Percentiles rank a stretch among this genome's conserved stretches.
Conservation (phyloP, 2,888 invertebrate genomes). For the Cancer borealis region DNA sequence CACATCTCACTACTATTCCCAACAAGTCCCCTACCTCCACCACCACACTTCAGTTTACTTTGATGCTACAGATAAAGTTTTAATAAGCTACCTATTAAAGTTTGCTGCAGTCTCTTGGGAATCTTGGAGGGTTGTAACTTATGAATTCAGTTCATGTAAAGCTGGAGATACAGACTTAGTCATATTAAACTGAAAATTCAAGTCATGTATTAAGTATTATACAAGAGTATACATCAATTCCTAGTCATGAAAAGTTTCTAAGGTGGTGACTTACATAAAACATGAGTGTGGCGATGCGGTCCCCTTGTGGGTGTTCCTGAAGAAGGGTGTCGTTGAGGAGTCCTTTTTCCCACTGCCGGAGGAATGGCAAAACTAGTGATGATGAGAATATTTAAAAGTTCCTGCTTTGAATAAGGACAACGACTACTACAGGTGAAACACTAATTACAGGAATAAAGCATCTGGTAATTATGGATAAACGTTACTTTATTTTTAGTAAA, state of each 20-base stretch:
- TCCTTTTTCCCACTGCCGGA: slow-evolving; percentile 53
- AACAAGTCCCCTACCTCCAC: no score
- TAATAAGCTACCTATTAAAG: no score
- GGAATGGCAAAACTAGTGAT: background rate
- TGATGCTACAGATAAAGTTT: no score
- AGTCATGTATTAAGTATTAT: no score
- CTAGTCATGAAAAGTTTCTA: background rate
- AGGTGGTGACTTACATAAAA: slow-evolving; percentile 78
- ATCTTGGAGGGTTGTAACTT: no score
- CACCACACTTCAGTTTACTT: no score
- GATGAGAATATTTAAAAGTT: background rate
- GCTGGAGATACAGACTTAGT: background rate
- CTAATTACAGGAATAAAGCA: background rate
- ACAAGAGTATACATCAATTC: no score
- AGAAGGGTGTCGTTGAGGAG: background rate
- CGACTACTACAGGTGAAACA: background rate
- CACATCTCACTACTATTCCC: no score
- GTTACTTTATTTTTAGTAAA: background rate
- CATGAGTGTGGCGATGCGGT: slow-evolving; percentile 79
- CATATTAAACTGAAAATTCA: no score
- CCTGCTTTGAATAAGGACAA: background rate
- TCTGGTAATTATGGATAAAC: background rate
- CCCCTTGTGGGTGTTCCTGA: slow-evolving; percentile 74
- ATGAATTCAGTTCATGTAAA: background rate
- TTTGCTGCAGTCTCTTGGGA: no score